Base-by-base conservation (phyloP, 2,113 vertebrate genomes). In the Python bivittatus region DNA sequence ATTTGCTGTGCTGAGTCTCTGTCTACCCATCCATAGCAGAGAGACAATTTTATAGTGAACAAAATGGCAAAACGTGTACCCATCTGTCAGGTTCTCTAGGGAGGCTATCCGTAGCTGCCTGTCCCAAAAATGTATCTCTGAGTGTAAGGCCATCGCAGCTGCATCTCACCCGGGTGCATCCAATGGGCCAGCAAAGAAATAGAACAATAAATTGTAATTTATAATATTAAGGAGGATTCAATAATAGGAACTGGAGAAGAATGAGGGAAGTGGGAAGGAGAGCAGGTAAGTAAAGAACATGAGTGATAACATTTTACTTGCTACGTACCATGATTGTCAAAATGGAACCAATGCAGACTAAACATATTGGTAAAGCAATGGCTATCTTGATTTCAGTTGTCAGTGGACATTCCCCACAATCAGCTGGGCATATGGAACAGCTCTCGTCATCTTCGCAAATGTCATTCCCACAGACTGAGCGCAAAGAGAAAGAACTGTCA, bases 351-450 rank as follows among this genome's bases (percentile, higher is more conserved):
- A 97, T 84, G 94, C 97, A 97, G 29, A 99, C 94, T 88, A 98
- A 93, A 84, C 97, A 97, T 90, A 98, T 53, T 0, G 98, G 98
- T 84, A 99, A 97, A 9, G 96, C 94, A 92, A 98, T 98, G 88
- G 96, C 97, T 42, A 97, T 91, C 92, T 96, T 98, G 93, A 96
- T 89, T 10, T 95, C 54, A 4, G 95, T 23, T 52, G 96, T 97
- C 94, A 98, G 96, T 2, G 97, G 98, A 38, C 97, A 98, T 90
- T 98, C 97, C 0, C 98, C 98, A 86, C 98, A 98, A 89, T 98
- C 98, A 11, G 97, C 98, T 0, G 98, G 98, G 93, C 98, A 98
- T 0, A 93, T 97, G 61, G 96, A 98, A 57, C 98, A 99, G 33
- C 96, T 94, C 97, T 98, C 98, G 1, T 97, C 97, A 90, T 97